Conservation (phyloP, 2,113 vertebrate species). For the Deroptyus accipitrinus region DNA sequence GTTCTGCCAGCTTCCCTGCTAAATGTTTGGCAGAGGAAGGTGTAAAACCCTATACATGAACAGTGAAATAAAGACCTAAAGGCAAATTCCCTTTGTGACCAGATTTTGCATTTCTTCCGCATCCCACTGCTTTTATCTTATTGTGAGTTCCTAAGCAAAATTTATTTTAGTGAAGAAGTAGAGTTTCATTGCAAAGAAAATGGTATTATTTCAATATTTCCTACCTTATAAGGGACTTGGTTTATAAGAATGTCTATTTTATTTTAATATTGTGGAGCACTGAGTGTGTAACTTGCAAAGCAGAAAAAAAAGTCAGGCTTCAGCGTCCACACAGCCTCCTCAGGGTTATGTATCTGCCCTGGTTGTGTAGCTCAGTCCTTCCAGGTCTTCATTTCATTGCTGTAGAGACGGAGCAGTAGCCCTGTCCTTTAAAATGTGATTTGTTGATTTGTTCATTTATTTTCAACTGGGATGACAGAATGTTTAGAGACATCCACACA, state of each 20-base stretch:
- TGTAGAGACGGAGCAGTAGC: neutral
- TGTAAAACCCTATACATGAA: neutral
- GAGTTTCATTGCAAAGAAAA: neutral
- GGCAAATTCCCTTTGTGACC: neutral
- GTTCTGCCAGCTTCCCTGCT: conserved; percentile 37
- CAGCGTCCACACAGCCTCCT: neutral
- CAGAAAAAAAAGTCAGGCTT: neutral
- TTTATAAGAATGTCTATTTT: neutral
- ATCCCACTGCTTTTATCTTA: neutral
- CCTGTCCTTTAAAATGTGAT: neutral
- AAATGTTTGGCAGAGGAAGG: conserved; percentile 26
- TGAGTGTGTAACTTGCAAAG: neutral
- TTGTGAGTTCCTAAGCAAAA: neutral
- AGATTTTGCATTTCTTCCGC: neutral
- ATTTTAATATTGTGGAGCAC: neutral
- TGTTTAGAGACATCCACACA: neutral
- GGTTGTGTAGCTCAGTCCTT: neutral
- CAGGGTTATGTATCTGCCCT: neutral
- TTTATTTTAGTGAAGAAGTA: neutral
- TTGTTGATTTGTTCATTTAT: neutral
- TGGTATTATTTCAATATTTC: neutral
- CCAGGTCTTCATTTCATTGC: neutral
- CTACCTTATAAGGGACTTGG: neutral
- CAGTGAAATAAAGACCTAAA: neutral
- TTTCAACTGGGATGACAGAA: neutral